These are phyloP conservation scores for Mirza zaza DNA, from an alignment of 2,113 vertebrate genomes.

Conservation along the genomic window DNA sequence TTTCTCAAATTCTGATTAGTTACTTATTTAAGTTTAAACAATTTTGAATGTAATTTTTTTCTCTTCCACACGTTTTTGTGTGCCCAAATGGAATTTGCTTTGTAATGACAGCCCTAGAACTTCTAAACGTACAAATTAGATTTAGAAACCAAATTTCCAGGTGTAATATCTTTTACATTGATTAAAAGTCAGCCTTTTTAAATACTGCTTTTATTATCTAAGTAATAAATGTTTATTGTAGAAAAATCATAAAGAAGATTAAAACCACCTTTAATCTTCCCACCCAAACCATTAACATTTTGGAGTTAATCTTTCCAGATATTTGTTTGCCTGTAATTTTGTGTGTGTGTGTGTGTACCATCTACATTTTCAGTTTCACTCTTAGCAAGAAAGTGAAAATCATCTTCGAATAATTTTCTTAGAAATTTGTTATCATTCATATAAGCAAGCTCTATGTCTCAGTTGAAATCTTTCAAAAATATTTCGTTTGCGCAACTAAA, in stretches of 20 bases:
- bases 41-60: not conserved
- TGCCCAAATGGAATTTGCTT: not conserved
- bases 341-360: not conserved
- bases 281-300: not conserved
- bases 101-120: not conserved
- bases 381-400: not conserved
- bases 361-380: not conserved
- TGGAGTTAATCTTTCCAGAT: not conserved
- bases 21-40: slow-evolving; percentile 4
- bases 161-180: not conserved
- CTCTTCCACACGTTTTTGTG: not conserved
- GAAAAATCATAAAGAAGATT: slow-evolving; percentile 13
- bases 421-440: not conserved
- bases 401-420: slow-evolving; percentile 6
- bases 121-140: slow-evolving; percentile 18
- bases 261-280: not conserved
- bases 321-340: not conserved
- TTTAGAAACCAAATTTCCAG: slow-evolving; percentile 28
- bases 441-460: not conserved
- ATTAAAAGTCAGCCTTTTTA: not conserved
- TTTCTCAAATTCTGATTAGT: not conserved
- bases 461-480: not conserved
- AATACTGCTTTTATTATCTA: not conserved
- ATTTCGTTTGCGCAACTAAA: not conserved
- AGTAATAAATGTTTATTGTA: not conserved